phyloP scores from a whole-genome alignment of 2,113 vertebrate species.

The Mesitornis unicolor region DNA sequence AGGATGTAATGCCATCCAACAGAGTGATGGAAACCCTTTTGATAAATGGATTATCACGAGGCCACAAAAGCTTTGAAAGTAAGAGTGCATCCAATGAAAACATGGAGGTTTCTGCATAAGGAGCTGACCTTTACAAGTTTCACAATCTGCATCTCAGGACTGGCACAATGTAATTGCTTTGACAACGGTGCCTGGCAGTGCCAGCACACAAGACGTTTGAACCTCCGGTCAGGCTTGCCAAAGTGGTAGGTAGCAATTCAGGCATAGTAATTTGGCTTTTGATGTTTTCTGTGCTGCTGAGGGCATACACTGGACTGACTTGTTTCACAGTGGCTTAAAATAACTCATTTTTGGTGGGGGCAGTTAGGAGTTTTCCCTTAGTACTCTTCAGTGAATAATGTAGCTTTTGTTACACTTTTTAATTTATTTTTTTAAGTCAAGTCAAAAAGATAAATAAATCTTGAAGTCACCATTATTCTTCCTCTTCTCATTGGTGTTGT shows the following conservation, averaged over 20 bases:
- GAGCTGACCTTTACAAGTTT: conserved; percentile 24
- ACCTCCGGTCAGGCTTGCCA: neutral
- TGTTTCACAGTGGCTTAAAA: neutral
- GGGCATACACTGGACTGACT: neutral
- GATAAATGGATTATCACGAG: neutral
- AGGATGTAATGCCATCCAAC: neutral
- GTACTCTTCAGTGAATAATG: neutral
- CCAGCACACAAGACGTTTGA: neutral
- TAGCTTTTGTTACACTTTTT: neutral
- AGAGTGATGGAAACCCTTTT: neutral
- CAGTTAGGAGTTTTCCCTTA: neutral
- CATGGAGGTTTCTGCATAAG: neutral
- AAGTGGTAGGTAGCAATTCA: neutral
- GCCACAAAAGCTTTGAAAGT: neutral
- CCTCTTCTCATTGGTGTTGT: neutral
- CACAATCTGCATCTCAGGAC: neutral
- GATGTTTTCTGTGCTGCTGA: neutral
- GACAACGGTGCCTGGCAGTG: neutral
- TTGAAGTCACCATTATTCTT: neutral
- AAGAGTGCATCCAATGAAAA: neutral
- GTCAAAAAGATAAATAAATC: no score
- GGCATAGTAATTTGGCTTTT: neutral
- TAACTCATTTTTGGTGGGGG: neutral
- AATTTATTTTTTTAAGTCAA: neutral
- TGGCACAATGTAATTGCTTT: neutral